Percentiles rank a stretch among this genome's conserved stretches.
Evolutionary conservation across 1,140 invertebrate genomes (phyloP).

Genomic region (Sitodiplosis mosellana): DNA sequence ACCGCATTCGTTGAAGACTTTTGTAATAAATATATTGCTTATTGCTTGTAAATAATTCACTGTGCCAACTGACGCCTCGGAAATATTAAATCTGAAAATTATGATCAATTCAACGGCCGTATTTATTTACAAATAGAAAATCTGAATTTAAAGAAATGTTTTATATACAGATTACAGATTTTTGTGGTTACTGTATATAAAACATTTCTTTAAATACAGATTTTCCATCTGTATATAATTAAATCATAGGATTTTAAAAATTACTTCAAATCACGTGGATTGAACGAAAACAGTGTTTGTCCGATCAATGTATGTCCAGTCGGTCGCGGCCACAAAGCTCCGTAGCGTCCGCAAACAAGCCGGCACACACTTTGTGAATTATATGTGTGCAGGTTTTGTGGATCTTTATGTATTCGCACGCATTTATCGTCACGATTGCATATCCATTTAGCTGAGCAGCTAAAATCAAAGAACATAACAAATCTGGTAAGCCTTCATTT

Average conservation of each 20-base stretch:
- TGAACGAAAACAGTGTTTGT: constrained; percentile 29
- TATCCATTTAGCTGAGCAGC: not conserved
- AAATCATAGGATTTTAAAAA: no score
- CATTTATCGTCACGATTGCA: not conserved
- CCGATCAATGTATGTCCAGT: constrained; percentile 29
- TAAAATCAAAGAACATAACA: no score
- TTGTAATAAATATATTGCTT: constrained; percentile 30
- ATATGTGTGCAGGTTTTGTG: constrained; percentile 11
- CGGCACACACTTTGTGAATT: constrained; percentile 35
- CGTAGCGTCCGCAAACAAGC: constrained; percentile 42
- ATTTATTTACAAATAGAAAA: no score
- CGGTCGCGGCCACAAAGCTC: constrained; percentile 51
- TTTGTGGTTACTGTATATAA: no score
- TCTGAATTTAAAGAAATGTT: no score
- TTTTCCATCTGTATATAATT: no score
- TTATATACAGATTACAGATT: no score
- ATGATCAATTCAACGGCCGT: constrained; percentile 6
- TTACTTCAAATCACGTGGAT: constrained; percentile 31
- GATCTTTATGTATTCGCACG: not conserved
- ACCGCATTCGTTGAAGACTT: constrained; percentile 34
- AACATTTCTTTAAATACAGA: no score
- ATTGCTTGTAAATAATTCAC: constrained; percentile 28
- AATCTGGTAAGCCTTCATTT: no score
- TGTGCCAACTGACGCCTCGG: constrained; percentile 5
- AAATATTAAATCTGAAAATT: constrained; percentile 16